Percentiles rank a stretch among this genome's conserved stretches.
Evolutionary conservation across 1,140 invertebrate species (phyloP).

Genomic region (honey bee (Apis mellifera)): DNA sequence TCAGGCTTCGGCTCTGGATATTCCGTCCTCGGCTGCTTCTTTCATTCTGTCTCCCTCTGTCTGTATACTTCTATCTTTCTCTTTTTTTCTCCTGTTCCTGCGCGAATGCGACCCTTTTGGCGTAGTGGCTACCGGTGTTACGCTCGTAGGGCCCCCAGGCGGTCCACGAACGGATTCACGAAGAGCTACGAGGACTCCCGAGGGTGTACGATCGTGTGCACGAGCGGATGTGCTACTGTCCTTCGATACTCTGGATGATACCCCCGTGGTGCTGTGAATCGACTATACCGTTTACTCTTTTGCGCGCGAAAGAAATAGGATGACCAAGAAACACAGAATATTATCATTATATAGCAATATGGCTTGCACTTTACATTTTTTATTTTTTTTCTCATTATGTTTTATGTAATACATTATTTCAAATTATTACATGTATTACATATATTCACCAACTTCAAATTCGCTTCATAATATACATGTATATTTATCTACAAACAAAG

Average conservation of each 20-base stretch:
- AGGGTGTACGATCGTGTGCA: conserved; percentile 57
- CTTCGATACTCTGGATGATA: conserved; percentile 59
- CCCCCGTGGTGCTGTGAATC: conserved; percentile 40
- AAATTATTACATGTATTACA: not conserved
- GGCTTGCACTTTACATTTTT: not conserved
- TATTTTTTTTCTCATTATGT: not conserved
- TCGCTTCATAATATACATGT: not conserved
- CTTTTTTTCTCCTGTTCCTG: conserved; percentile 40
- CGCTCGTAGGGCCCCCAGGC: conserved; percentile 78
- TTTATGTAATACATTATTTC: not conserved
- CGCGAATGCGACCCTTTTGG: conserved; percentile 68
- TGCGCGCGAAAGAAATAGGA: conserved; percentile 26
- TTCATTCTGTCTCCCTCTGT: conserved; percentile 25
- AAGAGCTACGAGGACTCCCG: conserved; percentile 68
- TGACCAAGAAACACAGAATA: conserved; percentile 20
- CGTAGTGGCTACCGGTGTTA: conserved; percentile 81
- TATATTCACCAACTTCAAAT: not conserved
- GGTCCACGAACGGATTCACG: conserved; percentile 63
- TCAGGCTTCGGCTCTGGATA: conserved; percentile 38
- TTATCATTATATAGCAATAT: conserved; percentile 17
- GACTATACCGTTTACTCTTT: conserved; percentile 25
- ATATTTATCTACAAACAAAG: not conserved
- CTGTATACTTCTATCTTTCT: conserved; percentile 15
- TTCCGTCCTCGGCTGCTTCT: conserved; percentile 47
- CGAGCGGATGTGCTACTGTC: conserved; percentile 57